Evolutionary conservation across 1,140 invertebrate species (phyloP).

Genomic region (Agrilus planipennis): DNA sequence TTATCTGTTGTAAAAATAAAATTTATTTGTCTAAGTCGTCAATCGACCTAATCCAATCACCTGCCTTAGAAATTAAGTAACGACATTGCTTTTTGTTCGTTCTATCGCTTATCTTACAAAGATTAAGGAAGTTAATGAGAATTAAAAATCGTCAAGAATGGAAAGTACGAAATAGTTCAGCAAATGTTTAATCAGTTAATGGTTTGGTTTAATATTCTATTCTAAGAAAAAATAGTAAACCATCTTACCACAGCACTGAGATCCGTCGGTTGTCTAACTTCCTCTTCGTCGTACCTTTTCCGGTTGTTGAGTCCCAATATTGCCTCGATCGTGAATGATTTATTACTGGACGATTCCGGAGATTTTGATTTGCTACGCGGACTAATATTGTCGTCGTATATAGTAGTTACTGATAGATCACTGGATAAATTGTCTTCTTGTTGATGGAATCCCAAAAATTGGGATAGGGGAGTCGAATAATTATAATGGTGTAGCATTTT

Average conservation of each 20-base stretch:
- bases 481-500: slow-evolving; percentile 30
- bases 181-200: no score
- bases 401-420: slow-evolving; percentile 16
- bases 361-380: slow-evolving; percentile 21
- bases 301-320: slow-evolving; percentile 52
- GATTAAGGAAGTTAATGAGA: no score
- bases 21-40: no score
- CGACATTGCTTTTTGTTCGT: no score
- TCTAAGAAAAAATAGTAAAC: no score
- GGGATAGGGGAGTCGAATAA: slow-evolving; percentile 27
- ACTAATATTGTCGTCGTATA: slow-evolving; percentile 24
- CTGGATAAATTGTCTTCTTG: slow-evolving; percentile 20
- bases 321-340: slow-evolving; percentile 70
- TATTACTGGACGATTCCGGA: slow-evolving; percentile 28
- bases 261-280: slow-evolving; percentile 15
- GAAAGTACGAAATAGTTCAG: no score
- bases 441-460: slow-evolving; percentile 30
- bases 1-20: no score
- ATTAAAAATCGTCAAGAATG: no score
- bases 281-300: not conserved
- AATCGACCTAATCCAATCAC: no score
- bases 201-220: no score
- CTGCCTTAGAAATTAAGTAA: no score
- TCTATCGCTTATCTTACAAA: no score
- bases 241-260: slow-evolving; percentile 14